A percentile compares a stretch with the other conserved stretches of the same genome.
These are phyloP conservation scores for Aspidiotus destructor DNA, from an alignment of 2,888 invertebrate genomes.

Conservation along the genomic window DNA sequence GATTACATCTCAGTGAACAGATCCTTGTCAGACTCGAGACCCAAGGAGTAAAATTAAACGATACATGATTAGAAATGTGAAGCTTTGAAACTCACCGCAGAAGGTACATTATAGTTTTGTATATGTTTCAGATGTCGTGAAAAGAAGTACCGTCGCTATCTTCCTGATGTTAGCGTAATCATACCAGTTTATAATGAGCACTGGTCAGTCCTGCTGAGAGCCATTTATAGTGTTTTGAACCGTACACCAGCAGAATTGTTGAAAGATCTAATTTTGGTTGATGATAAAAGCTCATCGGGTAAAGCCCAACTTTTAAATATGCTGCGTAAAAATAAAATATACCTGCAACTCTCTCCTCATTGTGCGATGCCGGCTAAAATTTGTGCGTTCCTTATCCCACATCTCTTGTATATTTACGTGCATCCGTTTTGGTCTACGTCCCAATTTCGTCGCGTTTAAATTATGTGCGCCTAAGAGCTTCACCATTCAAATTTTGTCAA, in stretches of 20 bases:
- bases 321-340: neutral
- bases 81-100: no score
- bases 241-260: constrained; percentile 69
- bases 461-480: no score
- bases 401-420: no score
- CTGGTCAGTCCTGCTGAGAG: constrained; percentile 72
- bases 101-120: neutral
- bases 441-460: no score
- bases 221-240: constrained; percentile 67
- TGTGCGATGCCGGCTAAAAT: no score
- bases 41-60: constrained; percentile 46
- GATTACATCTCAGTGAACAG: constrained; percentile 83
- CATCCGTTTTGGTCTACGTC: no score
- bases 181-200: constrained; percentile 92
- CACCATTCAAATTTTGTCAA: no score
- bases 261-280: constrained; percentile 79
- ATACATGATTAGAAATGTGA: no score
- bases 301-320: neutral
- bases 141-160: constrained; percentile 56
- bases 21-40: constrained; percentile 65
- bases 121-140: constrained; percentile 50
- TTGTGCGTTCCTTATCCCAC: no score
- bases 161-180: constrained; percentile 78
- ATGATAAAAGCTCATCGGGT: constrained; percentile 73
- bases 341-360: neutral